Evolutionary conservation across 2,888 invertebrate genomes (phyloP).

Genomic region (Icerya purchasi): DNA sequence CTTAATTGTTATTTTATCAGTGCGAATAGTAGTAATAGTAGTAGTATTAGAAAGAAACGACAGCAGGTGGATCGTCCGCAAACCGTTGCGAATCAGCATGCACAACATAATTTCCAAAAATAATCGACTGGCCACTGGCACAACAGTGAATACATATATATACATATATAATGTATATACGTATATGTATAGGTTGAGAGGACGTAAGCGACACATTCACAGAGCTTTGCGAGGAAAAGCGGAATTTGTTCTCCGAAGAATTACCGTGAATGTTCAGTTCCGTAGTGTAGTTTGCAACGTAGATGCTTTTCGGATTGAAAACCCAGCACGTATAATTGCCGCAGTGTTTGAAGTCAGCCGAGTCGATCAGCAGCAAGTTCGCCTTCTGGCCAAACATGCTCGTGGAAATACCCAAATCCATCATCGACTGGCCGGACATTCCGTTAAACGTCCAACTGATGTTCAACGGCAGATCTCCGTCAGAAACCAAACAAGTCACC

Average conservation of each 20-base stretch:
- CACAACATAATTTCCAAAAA: too few relatives aligned
- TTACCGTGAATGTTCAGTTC: constrained; percentile 25
- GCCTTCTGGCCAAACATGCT: constrained; percentile 22
- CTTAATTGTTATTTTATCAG: neutral
- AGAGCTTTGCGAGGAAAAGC: too few relatives aligned
- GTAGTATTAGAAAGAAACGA: too few relatives aligned
- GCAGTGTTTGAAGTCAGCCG: constrained; percentile 23
- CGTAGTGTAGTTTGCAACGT: constrained; percentile 29
- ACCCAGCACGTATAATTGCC: constrained; percentile 34
- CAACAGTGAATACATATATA: too few relatives aligned
- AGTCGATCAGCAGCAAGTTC: constrained; percentile 23
- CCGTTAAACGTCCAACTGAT: constrained; percentile 29
- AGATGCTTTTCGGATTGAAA: constrained; percentile 33
- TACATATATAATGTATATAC: too few relatives aligned
- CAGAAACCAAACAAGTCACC: constrained; percentile 22
- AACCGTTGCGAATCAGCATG: too few relatives aligned
- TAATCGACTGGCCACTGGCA: too few relatives aligned
- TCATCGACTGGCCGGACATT: constrained; percentile 26
- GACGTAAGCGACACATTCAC: too few relatives aligned
- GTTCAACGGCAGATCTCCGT: constrained; percentile 28
- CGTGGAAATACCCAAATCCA: constrained; percentile 15
- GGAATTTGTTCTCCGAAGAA: too few relatives aligned
- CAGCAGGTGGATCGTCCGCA: too few relatives aligned
- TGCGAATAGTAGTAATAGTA: neutral
- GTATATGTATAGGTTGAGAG: too few relatives aligned